A percentile compares a stretch with the other conserved stretches of the same genome.
Evolutionary conservation across 2,113 vertebrate genomes (phyloP).

Genomic region (Acrocephalus kingi): DNA sequence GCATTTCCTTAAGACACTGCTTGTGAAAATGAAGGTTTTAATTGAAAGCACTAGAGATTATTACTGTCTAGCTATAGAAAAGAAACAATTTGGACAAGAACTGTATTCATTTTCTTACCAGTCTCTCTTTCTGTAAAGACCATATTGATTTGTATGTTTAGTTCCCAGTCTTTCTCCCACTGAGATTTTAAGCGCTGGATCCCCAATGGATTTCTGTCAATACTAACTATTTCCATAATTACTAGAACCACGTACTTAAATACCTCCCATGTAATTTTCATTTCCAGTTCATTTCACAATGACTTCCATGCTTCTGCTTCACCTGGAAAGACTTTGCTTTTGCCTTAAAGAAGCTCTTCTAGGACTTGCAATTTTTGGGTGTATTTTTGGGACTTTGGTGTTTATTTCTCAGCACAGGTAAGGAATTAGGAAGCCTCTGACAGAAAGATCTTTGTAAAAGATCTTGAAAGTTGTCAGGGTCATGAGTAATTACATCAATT

Average conservation of each 20-base stretch:
- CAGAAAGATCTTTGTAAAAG: background rate
- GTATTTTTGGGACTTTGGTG: background rate
- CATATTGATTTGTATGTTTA: background rate
- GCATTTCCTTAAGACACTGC: background rate
- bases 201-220: background rate
- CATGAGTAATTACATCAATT: rapidly evolving
- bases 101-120: background rate
- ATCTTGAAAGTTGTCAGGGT: background rate
- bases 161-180: background rate
- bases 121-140: background rate
- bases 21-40: background rate
- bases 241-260: background rate
- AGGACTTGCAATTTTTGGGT: background rate
- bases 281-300: background rate
- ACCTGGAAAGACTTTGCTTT: background rate
- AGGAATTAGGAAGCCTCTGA: background rate
- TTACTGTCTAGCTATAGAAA: background rate
- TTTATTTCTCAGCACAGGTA: background rate
- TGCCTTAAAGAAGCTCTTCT: background rate
- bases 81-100: background rate
- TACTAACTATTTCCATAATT: background rate
- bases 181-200: background rate
- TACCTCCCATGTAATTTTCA: background rate
- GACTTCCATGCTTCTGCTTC: background rate
- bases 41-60: background rate